Evolutionary conservation across 1,140 invertebrate species (phyloP), one percentile per base, ranked within the genome.

Genomic region (Rhynchophorus ferrugineus): DNA sequence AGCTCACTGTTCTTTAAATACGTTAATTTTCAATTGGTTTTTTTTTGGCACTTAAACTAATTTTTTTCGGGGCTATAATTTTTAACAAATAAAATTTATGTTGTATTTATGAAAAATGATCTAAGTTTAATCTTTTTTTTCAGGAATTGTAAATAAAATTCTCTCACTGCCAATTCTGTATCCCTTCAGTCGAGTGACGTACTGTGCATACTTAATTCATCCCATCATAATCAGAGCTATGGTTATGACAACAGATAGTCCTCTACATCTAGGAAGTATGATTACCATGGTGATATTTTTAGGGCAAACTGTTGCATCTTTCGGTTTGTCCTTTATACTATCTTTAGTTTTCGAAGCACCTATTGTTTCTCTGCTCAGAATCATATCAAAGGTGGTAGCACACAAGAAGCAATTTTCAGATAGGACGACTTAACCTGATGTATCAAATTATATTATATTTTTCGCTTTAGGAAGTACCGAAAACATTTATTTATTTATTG

Each of bases 331-430:
- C 0, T 89, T 90, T 66, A 64, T 87, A 11, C 75, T 90, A 41
- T 89, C 87, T 0, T 68, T 90, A 22, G 78, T 82, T 0, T 89
- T 88, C 64, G 87, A 91, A 73, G 87, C 87, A 44, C 87, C 87
- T 17, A 77, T 87, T 29, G 87, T 91, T 44, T 85, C 85, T 57
- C 84, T 89, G 80, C 73, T 91, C n/a, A 86, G 87, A 70, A 85
- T 89, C 56, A 64, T 89, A 3, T 77, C 83, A 7, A 66, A 64
- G 54, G 46, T 63, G 34, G 56, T 62, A 19, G 45, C 20, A 5
- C 35, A 49, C 35, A 53, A 57, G 34, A 56, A 57, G 37, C 45
- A 17, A 11, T 1, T n/a, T 9, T 47, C 45, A 18, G 19, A 18
- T 29, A 44, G 42, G n/a, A 29, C 5, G 24, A 29, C 24, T 29